Evolutionary conservation across 2,797 vertebrate genomes (phyloP), one percentile per base, ranked within the genome.

Genomic region (Neomorphus geoffroyi): DNA sequence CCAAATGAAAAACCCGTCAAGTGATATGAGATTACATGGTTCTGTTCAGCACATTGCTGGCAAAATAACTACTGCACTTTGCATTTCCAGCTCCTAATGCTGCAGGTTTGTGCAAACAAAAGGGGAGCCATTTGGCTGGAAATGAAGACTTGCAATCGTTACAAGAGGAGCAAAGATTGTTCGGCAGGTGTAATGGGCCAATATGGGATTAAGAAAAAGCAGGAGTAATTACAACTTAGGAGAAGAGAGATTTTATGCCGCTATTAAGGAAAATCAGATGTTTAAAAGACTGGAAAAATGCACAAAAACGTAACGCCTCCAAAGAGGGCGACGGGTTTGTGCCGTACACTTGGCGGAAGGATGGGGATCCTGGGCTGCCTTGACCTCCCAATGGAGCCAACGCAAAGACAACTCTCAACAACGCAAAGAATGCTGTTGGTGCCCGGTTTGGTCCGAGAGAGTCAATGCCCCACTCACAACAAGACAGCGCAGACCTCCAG

Each of bases 381-480:
- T 3, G 2, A 35, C 28, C 48, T 10, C 35, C 13, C 3, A 1
- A 18, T 0, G 14, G 33, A 33, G 46, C 66, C 73, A 54, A 19
- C 33, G 11, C n/a, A 6, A 19, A 72, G 23, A 60, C n/a, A 62
- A 7, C 60, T 28, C 37, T 6, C 67, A 37, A 15, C 73, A 54
- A 19, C 33, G 11, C n/a, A 6, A 19, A 72, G 23, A 60, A 15
- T 9, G 21, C 10, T 0, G 1, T 2, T 5, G 19, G 43, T 18
- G 39, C 39, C 37, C 61, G 8, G 28, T 13, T 41, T 2, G 24
- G 16, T 13, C 41, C 0, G 2, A 37, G 39, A 35, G 26, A 5
- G 13, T 2, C 37, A 11, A 6, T 0, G 10, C 16, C 4, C 11
- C 7, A 1, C 2, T 19, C 3, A 6, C n/a, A 30, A 3, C 2